These are phyloP conservation scores for Gobionotothen gibberifrons DNA, from an alignment of 2,797 vertebrate species.

Conservation along the genomic window DNA sequence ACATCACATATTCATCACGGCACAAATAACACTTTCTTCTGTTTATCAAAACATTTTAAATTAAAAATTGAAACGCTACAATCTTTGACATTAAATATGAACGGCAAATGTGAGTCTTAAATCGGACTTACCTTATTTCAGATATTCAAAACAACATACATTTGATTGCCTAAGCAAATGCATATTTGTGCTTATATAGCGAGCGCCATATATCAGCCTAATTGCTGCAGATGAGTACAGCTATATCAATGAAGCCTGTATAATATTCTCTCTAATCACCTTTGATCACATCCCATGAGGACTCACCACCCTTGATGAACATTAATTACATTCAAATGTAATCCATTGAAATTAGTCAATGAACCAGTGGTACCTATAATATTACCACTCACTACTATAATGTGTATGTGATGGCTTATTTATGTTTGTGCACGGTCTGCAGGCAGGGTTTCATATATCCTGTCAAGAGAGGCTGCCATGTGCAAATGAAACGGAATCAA, in stretches of 20 bases:
- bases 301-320: conserved; percentile 49
- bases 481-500: conserved; percentile 44
- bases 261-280: conserved; percentile 53
- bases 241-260: conserved; percentile 43
- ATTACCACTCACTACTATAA: conserved; percentile 39
- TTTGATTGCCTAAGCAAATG: conserved; percentile 16
- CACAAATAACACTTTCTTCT: background rate
- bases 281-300: conserved; percentile 56
- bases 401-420: conserved; percentile 51
- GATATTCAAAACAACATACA: background rate
- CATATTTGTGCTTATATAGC: conserved; percentile 19
- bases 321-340: conserved; percentile 64
- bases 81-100: background rate
- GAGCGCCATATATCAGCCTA: conserved; percentile 41
- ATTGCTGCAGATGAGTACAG: conserved; percentile 40
- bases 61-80: too few relatives aligned
- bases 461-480: conserved; percentile 27
- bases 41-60: too few relatives aligned
- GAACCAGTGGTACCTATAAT: conserved; percentile 50
- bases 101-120: background rate
- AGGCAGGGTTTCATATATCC: conserved; percentile 28
- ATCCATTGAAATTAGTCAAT: conserved; percentile 60
- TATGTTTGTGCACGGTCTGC: conserved; percentile 32
- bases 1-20: conserved; percentile 11
- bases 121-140: background rate